Percentiles rank a stretch among this genome's conserved stretches.
These are phyloP conservation scores for Lydus trimaculatus DNA, from an alignment of 2,888 invertebrate genomes.

Conservation along the genomic window DNA sequence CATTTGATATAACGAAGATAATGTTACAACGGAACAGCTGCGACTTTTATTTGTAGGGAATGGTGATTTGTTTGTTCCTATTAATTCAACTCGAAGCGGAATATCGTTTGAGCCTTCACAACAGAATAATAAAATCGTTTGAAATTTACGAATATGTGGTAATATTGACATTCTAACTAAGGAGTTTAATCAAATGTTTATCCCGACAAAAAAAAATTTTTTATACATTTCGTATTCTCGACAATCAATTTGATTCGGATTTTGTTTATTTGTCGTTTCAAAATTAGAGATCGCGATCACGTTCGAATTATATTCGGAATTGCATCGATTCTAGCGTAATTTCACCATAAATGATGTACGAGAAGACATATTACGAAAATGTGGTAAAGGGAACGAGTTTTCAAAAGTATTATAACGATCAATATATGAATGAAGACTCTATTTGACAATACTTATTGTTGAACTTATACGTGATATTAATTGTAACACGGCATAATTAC, in stretches of 20 bases:
- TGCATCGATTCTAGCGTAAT: too few relatives aligned
- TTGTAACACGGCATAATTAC: neutral
- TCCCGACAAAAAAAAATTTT: too few relatives aligned
- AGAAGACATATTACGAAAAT: neutral
- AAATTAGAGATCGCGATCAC: neutral
- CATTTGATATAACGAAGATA: neutral
- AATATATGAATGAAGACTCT: too few relatives aligned
- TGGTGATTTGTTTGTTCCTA: slow-evolving; percentile 1
- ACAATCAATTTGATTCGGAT: too few relatives aligned
- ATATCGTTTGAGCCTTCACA: neutral
- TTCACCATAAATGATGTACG: too few relatives aligned
- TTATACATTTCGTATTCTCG: too few relatives aligned
- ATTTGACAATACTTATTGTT: neutral
- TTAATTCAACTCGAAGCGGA: neutral
- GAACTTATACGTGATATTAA: neutral
- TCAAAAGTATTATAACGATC: neutral
- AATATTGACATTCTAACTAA: neutral
- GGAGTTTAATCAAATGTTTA: too few relatives aligned
- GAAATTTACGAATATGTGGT: neutral
- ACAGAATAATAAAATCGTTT: neutral
- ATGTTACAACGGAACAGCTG: neutral
- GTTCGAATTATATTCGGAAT: neutral
- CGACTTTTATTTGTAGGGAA: neutral
- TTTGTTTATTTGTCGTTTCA: too few relatives aligned
- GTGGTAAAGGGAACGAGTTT: neutral